Conservation (phyloP, 2,888 invertebrate species). For the Eledone cirrhosa region DNA sequence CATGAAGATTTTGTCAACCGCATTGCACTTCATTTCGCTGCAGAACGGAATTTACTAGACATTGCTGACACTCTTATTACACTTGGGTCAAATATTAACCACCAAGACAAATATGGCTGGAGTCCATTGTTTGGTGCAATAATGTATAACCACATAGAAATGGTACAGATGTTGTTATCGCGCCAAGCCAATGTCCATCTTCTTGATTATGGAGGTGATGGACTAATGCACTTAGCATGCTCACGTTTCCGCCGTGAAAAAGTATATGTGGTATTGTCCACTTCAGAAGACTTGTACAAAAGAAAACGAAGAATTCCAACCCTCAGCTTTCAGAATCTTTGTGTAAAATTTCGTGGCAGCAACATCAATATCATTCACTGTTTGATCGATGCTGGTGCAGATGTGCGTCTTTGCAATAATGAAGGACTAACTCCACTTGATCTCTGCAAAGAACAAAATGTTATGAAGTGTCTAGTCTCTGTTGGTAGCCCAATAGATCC, state of each 20-base stretch:
- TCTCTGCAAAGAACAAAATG: constrained; percentile 1
- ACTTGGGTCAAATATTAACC: constrained; percentile 39
- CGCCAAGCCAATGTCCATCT: constrained; percentile 30
- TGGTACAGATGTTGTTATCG: constrained; percentile 30
- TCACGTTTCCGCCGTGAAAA: constrained; percentile 32
- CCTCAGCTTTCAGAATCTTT: constrained; percentile 27
- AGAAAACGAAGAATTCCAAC: constrained; percentile 33
- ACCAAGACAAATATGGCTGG: constrained; percentile 47
- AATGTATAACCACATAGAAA: constrained; percentile 25
- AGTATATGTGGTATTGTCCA: constrained; percentile 31
- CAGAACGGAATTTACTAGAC: constrained; percentile 38
- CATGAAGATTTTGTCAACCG: constrained; percentile 38
- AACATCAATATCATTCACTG: constrained; percentile 27
- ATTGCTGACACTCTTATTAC: constrained; percentile 38
- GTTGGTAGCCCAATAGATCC: background rate
- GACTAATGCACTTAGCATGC: constrained; percentile 36
- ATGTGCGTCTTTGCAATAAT: constrained; percentile 23
- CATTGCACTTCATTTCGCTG: constrained; percentile 47
- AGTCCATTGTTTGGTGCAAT: constrained; percentile 39
- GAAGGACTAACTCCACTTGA: background rate
- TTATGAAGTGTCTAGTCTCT: constrained; percentile 18
- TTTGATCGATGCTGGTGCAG: constrained; percentile 32
- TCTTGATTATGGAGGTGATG: constrained; percentile 32
- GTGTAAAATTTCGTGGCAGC: constrained; percentile 24
- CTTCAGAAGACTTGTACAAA: constrained; percentile 33